phyloP scores from a whole-genome alignment of 2,797 vertebrate genomes.

The Rhinella marina region DNA sequence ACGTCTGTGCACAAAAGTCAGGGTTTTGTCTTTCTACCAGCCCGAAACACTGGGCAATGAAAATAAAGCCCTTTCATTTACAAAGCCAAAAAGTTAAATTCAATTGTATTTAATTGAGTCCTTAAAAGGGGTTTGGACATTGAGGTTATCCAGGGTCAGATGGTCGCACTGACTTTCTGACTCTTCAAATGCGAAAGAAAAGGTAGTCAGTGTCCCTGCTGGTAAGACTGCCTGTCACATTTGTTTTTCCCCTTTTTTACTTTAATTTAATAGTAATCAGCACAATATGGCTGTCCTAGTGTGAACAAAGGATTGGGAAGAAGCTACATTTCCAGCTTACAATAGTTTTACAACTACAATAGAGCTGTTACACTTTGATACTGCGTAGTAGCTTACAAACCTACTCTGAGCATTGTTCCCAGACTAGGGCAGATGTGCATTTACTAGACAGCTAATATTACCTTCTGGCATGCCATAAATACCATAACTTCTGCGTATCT shows the following conservation, averaged over 20 bases:
- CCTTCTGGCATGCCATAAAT: constrained; percentile 64
- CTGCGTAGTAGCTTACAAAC: constrained; percentile 78
- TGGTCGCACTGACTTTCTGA: constrained; percentile 89
- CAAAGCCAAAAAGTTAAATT: constrained; percentile 87
- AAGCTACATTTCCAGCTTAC: constrained; percentile 81
- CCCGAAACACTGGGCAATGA: constrained; percentile 78
- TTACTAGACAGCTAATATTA: constrained; percentile 72
- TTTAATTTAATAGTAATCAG: constrained; percentile 92
- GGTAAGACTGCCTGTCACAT: constrained; percentile 81
- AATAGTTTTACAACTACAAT: constrained; percentile 77
- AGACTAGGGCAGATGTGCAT: constrained; percentile 83
- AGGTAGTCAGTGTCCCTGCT: constrained; percentile 82
- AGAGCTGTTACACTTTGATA: constrained; percentile 80
- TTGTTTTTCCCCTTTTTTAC: constrained; percentile 81
- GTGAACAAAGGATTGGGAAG: constrained; percentile 81
- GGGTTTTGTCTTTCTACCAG: constrained; percentile 73
- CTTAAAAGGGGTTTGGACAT: constrained; percentile 79
- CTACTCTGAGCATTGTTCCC: constrained; percentile 89
- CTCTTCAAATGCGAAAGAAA: constrained; percentile 84
- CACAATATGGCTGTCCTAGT: constrained; percentile 90
- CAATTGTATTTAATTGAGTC: constrained; percentile 94
- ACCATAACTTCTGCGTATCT: not conserved
- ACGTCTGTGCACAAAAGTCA: constrained; percentile 75
- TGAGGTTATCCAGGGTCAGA: constrained; percentile 87
- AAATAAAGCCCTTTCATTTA: constrained; percentile 78